Evolutionary conservation across 2,113 vertebrate species (phyloP).

Genomic region (Pelodiscus sinensis): DNA sequence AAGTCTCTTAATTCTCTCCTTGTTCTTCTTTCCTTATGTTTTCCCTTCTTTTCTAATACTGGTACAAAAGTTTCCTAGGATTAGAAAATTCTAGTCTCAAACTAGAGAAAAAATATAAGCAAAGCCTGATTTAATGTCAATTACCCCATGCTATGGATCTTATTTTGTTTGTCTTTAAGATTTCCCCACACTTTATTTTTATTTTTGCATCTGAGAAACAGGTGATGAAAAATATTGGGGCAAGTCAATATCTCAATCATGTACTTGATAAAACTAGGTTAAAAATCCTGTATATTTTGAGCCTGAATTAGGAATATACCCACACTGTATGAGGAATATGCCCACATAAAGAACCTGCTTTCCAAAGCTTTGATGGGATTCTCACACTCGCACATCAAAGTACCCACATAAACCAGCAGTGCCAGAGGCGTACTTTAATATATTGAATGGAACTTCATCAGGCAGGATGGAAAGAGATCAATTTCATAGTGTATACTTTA

Average conservation of each 20-base stretch:
- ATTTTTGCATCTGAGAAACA: neutral
- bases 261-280: neutral
- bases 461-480: neutral
- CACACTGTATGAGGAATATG: neutral
- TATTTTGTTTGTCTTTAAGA: neutral
- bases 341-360: fast-evolving
- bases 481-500: neutral
- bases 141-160: fast-evolving
- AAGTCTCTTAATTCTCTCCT: neutral
- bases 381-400: neutral
- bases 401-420: neutral
- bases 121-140: neutral
- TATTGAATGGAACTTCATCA: neutral
- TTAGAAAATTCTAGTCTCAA: fast-evolving
- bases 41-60: neutral
- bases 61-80: neutral
- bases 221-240: neutral
- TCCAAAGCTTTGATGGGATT: neutral
- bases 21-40: neutral
- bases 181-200: fast-evolving
- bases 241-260: neutral
- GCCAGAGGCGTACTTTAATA: fast-evolving
- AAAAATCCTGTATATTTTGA: neutral
- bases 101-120: neutral
- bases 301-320: too few relatives aligned